Conservation (phyloP, 2,888 invertebrate species). For the Napeogenes sylphis region DNA sequence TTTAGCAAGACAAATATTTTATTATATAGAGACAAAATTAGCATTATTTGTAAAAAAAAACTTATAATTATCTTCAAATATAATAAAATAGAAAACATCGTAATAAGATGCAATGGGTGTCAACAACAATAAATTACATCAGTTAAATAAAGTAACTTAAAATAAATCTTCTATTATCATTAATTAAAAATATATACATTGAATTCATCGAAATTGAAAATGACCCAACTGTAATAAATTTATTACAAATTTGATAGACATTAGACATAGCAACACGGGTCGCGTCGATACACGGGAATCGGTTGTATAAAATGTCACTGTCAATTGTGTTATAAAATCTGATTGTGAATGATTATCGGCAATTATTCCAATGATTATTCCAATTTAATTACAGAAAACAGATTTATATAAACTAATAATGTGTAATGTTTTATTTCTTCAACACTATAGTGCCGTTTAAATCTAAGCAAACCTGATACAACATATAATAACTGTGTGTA, state of each 20-base stretch:
- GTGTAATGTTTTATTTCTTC: slow-evolving; percentile 11
- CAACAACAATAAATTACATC: too few relatives aligned
- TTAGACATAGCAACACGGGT: slow-evolving; percentile 16
- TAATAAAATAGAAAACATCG: too few relatives aligned
- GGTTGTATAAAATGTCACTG: slow-evolving; percentile 30
- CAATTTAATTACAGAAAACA: slow-evolving; percentile 21
- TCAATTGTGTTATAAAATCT: slow-evolving; percentile 28
- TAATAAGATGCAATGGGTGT: too few relatives aligned
- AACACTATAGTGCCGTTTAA: slow-evolving; percentile 1
- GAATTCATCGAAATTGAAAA: too few relatives aligned
- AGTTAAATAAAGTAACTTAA: too few relatives aligned
- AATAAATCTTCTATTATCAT: too few relatives aligned
- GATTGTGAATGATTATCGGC: slow-evolving; percentile 22
- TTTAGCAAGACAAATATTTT: too few relatives aligned
- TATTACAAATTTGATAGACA: not conserved
- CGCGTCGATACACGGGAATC: slow-evolving; percentile 20
- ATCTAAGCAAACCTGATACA: slow-evolving; percentile 3
- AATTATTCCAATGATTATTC: slow-evolving; percentile 11
- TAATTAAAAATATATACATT: too few relatives aligned
- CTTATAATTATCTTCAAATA: too few relatives aligned
- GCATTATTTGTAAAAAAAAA: too few relatives aligned
- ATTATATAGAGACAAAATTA: too few relatives aligned
- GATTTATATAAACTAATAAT: slow-evolving; percentile 10
- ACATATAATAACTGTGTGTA: not conserved
- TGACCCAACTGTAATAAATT: too few relatives aligned